Evolutionary conservation across 2,113 vertebrate species (phyloP).

Genomic region (Maccullochella peelii): DNA sequence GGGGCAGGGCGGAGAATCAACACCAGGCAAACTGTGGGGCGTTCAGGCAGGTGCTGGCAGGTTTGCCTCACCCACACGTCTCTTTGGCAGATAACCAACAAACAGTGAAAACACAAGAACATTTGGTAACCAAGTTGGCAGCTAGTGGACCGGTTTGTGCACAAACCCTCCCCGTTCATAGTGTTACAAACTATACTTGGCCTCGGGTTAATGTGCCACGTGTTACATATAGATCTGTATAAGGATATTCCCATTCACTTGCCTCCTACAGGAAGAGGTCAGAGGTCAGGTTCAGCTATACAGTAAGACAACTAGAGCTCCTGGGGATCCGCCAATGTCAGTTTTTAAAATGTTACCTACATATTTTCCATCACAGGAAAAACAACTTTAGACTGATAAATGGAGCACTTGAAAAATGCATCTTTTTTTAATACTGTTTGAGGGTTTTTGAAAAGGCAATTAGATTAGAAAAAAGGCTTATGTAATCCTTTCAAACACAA

Average conservation of each 20-base stretch:
- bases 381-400: not conserved
- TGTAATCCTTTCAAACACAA: not conserved
- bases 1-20: not conserved
- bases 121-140: not conserved
- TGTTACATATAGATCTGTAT: not conserved
- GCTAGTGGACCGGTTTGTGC: not conserved
- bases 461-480: too few species aligned
- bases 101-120: not conserved
- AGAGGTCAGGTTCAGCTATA: not conserved
- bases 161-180: not conserved
- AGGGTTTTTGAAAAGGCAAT: not conserved
- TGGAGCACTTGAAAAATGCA: not conserved
- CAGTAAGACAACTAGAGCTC: not conserved
- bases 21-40: not conserved
- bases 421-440: not conserved
- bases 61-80: not conserved
- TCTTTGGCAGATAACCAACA: not conserved
- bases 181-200: not conserved
- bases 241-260: not conserved
- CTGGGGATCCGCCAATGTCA: too few species aligned
- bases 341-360: not conserved
- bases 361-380: not conserved
- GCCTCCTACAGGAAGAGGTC: not conserved
- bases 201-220: not conserved
- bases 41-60: constrained; percentile 19